phyloP scores from a whole-genome alignment of 2,888 invertebrate species.

The Cephonodes hylas region DNA sequence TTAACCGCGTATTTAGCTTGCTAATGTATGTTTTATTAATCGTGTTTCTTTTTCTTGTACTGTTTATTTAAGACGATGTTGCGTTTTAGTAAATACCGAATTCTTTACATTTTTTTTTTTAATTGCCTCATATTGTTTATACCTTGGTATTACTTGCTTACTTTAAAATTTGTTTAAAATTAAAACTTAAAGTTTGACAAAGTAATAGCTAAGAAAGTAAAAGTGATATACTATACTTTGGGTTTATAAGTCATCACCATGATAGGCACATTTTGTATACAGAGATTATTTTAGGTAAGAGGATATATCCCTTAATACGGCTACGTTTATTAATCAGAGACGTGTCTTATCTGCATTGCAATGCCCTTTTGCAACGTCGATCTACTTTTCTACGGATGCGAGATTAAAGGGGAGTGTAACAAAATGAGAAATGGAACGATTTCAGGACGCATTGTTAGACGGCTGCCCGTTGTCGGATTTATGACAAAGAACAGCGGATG shows the following conservation, averaged over 20 bases:
- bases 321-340: slow-evolving; percentile 74
- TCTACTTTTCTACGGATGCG: slow-evolving; percentile 80
- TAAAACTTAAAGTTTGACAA: no score
- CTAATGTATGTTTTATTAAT: slow-evolving; percentile 25
- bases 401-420: slow-evolving; percentile 80
- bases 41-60: background rate
- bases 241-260: no score
- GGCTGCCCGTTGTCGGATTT: slow-evolving; percentile 78
- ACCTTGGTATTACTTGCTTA: no score
- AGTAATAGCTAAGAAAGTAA: no score
- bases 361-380: slow-evolving; percentile 77
- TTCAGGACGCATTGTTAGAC: slow-evolving; percentile 79
- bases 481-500: slow-evolving; percentile 80
- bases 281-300: background rate
- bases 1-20: slow-evolving; percentile 37
- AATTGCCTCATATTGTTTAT: no score
- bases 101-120: slow-evolving; percentile 9
- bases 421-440: slow-evolving; percentile 81
- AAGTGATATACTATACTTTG: no score
- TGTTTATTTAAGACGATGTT: background rate
- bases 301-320: slow-evolving; percentile 39
- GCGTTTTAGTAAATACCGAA: no score
- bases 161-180: no score
- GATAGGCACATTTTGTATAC: no score
- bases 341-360: slow-evolving; percentile 71